These are phyloP conservation scores for Crypturellus tataupa DNA, from an alignment of 2,797 vertebrate species.

Conservation along the genomic window DNA sequence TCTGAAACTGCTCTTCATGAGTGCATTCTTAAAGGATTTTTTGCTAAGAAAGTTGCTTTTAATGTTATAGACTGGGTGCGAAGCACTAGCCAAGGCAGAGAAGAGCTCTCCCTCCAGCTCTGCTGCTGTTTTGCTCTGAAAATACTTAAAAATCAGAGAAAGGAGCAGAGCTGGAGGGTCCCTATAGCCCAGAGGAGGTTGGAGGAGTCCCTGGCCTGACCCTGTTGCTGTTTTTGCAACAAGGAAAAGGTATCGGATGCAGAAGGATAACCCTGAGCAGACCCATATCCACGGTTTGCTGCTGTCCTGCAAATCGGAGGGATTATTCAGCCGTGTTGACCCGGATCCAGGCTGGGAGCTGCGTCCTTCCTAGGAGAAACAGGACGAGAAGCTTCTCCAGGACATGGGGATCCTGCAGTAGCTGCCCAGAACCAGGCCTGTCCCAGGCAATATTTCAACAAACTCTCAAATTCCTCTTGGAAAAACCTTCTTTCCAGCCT, in stretches of 20 bases:
- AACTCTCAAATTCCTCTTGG: background rate
- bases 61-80: background rate
- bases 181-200: background rate
- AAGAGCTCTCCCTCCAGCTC: background rate
- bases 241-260: background rate
- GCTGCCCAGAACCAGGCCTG: background rate
- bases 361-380: background rate
- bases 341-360: background rate
- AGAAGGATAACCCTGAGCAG: background rate
- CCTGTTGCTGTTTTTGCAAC: background rate
- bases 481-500: background rate
- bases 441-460: background rate
- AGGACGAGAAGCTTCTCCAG: background rate
- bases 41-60: background rate
- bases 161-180: too few species aligned
- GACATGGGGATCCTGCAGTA: background rate
- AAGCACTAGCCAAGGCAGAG: background rate
- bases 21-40: background rate
- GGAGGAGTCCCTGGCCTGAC: fast-evolving
- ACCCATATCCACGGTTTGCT: background rate
- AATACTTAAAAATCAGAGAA: background rate
- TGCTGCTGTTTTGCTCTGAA: background rate
- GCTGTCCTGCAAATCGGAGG: background rate
- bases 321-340: background rate
- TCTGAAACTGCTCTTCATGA: background rate